Percentiles rank a stretch among this genome's conserved stretches.
phyloP scores from a whole-genome alignment of 1,140 invertebrate species.

The Chionoecetes opilio region DNA sequence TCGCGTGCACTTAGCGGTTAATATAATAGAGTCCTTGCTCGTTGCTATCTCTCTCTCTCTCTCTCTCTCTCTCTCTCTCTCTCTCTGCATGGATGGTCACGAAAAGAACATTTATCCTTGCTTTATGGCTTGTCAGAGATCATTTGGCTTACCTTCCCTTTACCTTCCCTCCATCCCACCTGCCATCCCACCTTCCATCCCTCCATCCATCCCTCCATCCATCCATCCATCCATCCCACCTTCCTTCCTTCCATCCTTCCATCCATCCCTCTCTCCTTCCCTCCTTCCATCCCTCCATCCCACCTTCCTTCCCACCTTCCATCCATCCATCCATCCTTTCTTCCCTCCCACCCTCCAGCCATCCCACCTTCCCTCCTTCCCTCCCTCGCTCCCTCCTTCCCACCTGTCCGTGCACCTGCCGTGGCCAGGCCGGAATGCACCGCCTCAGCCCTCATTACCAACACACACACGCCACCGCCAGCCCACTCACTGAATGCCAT shows the following conservation, averaged over 20 bases:
- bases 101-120: background rate
- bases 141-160: background rate
- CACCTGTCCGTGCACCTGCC: conserved; percentile 14
- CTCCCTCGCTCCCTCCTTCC: background rate
- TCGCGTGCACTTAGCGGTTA: too few species aligned
- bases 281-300: background rate
- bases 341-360: too few species aligned
- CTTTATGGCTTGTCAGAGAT: background rate
- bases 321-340: background rate
- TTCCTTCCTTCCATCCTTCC: background rate
- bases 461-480: background rate
- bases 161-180: conserved; percentile 9
- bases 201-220: background rate
- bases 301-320: background rate
- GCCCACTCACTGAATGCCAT: background rate
- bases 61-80: too few species aligned
- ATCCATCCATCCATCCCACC: background rate
- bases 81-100: too few species aligned
- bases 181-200: background rate
- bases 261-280: background rate
- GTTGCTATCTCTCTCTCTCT: background rate
- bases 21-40: too few species aligned
- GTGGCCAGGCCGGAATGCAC: background rate
- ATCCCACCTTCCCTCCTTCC: background rate
- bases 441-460: conserved; percentile 15